Evolutionary conservation across 2,113 vertebrate species (phyloP), one percentile per base, ranked within the genome.

Genomic region (Forbesichthys agassizii): DNA sequence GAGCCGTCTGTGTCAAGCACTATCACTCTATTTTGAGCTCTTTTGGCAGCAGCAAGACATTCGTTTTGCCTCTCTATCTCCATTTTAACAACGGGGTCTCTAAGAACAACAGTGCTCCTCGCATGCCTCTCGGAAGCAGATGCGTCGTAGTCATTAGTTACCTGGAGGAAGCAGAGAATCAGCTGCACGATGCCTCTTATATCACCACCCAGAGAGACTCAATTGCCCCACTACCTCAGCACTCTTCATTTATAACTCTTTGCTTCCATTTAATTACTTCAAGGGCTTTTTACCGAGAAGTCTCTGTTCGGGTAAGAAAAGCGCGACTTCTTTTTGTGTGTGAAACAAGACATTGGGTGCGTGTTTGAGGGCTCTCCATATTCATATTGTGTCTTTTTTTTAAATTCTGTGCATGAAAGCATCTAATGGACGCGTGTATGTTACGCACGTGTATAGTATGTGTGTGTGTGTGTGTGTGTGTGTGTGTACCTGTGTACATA

Each of bases 231-330:
- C 46, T 63, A 80, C 62, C 48, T 20, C 0, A 16, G 4, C 47
- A 59, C 62, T 74, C 52, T 57, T 73, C 55, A 74, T 67, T 77
- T 78, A 61, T 53, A 65, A 68, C 61, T 63, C 36, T 55, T 78
- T 78, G 53, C 66, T 69, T 79, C 57, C 51, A 70, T 86, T 74
- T 68, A 79, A 79, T 83, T 79, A 80, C 55, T 8, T 1, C 1
- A 9, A 67, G 18, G 70, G 60, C 48, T 75, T 81, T 75, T 68
- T 59, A 78, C 77, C 51, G 74, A 76, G 42, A 78, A 63, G 67
- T 68, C 14, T 3, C 8, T 16, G 36, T 69, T 79, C 53, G 68
- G 16, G 18, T 71, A 48, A 74, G 52, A 49, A 27, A 66, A 33
- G 5, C 1, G 3, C 65, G 65, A 75, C 66, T 74, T 64, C 53